Evolutionary conservation across 2,113 vertebrate genomes (phyloP).

Genomic region (Corythaixoides concolor): DNA sequence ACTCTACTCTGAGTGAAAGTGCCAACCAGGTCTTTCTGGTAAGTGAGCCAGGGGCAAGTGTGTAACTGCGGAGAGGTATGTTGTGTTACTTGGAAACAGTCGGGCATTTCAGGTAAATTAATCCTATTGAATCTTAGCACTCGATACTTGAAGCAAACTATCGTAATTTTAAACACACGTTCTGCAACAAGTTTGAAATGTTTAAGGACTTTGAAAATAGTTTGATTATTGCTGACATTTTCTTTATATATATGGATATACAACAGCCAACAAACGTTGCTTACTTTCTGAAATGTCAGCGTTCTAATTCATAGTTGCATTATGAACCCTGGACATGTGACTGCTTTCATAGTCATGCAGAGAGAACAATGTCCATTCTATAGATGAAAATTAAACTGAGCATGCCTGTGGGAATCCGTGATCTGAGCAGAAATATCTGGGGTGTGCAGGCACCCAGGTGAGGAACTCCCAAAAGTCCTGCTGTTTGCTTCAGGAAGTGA

Average conservation of each 20-base stretch:
- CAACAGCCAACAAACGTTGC: neutral
- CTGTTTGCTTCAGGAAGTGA: neutral
- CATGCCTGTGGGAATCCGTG: neutral
- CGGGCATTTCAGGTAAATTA: neutral
- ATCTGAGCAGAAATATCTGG: neutral
- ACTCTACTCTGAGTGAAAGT: slow-evolving; percentile 98
- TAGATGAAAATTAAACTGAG: neutral
- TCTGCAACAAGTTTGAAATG: neutral
- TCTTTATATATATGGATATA: neutral
- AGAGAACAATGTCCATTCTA: neutral
- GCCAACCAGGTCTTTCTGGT: slow-evolving; percentile 99
- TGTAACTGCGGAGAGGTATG: neutral
- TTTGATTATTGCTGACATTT: neutral
- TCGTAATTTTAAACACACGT: neutral
- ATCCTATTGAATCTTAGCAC: neutral
- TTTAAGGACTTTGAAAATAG: neutral
- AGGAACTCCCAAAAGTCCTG: neutral
- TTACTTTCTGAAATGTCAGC: neutral
- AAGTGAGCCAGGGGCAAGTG: slow-evolving; percentile 22
- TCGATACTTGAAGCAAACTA: neutral
- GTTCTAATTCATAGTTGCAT: neutral
- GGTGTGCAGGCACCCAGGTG: neutral
- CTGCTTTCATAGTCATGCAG: neutral
- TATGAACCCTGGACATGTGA: neutral
- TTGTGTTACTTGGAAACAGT: neutral